phyloP scores from a whole-genome alignment of 2,888 invertebrate genomes.

The Parthenolecanium corni region DNA sequence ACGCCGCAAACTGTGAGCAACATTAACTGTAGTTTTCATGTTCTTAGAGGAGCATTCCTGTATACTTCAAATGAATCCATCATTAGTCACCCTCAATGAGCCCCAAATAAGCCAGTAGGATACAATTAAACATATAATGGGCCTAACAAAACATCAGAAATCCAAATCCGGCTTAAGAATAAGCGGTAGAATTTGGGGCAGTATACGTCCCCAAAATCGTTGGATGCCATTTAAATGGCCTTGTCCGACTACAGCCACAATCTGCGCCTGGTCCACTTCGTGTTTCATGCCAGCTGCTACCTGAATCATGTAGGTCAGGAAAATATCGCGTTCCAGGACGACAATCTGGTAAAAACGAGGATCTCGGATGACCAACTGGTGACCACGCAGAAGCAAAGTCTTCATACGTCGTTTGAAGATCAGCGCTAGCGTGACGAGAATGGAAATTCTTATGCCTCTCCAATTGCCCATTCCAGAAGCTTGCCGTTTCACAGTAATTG shows the following conservation, averaged over 20 bases:
- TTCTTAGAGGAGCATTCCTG: too few species aligned
- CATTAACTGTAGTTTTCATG: too few species aligned
- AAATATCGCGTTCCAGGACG: conserved; percentile 23
- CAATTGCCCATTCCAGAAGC: conserved; percentile 19
- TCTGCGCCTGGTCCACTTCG: background rate
- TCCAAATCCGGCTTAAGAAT: conserved; percentile 13
- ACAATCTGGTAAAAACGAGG: conserved; percentile 14
- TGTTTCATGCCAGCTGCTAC: background rate
- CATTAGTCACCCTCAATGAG: too few species aligned
- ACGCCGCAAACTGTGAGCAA: too few species aligned
- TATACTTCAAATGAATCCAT: too few species aligned
- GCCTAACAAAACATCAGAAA: background rate
- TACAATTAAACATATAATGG: too few species aligned
- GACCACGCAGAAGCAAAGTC: conserved; percentile 1
- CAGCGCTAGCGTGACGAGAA: conserved; percentile 11
- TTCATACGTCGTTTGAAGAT: conserved; percentile 11
- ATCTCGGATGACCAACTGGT: conserved; percentile 14
- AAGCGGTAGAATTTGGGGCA: conserved; percentile 9
- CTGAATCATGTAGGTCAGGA: conserved; percentile 22
- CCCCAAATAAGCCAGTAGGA: too few species aligned
- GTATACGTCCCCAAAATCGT: conserved; percentile 12
- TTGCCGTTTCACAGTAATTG: conserved; percentile 21
- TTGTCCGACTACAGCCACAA: conserved; percentile 20
- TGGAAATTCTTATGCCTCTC: conserved; percentile 4
- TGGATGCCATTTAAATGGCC: conserved; percentile 20